Percentiles rank a stretch among this genome's conserved stretches.
Evolutionary conservation across 2,797 vertebrate genomes (phyloP).

Genomic region (Pipistrellus nathusii): DNA sequence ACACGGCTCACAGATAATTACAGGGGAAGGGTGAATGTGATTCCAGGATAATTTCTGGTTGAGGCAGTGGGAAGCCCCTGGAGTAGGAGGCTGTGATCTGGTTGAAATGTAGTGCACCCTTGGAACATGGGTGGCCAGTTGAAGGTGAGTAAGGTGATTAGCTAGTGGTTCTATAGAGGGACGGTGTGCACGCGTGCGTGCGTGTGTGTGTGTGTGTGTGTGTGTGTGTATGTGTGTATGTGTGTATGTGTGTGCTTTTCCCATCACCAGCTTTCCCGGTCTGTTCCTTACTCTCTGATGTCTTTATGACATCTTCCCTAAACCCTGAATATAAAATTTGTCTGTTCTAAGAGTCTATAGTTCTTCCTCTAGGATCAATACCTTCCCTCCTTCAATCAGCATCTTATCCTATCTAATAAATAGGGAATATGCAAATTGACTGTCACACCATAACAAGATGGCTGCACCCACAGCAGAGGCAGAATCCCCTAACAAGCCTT

Average conservation of each 20-base stretch:
- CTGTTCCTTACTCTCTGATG: rapidly evolving
- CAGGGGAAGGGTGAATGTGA: neutral
- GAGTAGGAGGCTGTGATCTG: neutral
- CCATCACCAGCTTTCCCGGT: neutral
- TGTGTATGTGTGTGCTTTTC: neutral
- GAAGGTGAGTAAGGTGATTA: neutral
- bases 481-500: too few relatives aligned
- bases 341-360: neutral
- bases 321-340: neutral
- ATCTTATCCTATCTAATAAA: neutral
- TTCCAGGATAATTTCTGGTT: neutral
- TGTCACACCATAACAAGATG: too few relatives aligned
- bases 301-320: neutral
- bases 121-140: neutral
- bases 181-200: rapidly evolving
- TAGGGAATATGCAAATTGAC: too few relatives aligned
- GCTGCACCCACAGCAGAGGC: too few relatives aligned
- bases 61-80: neutral
- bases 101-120: neutral
- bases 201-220: too few relatives aligned
- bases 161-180: neutral
- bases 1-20: neutral
- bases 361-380: neutral
- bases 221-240: rapidly evolving
- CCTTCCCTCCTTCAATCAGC: neutral